phyloP scores from a whole-genome alignment of 2,113 vertebrate species.

The Ameiurus melas region DNA sequence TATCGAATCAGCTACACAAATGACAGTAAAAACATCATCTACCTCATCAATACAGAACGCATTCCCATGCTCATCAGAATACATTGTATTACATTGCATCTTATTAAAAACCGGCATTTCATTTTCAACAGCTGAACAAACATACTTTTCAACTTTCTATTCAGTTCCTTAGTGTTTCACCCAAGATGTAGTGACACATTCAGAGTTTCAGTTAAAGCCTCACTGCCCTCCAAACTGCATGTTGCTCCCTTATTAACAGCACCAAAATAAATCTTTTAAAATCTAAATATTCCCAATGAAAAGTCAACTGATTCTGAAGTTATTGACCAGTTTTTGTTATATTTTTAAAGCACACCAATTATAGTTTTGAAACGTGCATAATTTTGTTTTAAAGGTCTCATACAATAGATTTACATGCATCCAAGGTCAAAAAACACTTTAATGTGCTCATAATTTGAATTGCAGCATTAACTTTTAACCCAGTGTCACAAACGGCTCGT shows the following conservation, averaged over 20 bases:
- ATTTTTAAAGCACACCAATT: too few relatives aligned
- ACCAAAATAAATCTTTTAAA: neutral
- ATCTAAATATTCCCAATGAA: too few relatives aligned
- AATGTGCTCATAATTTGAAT: too few relatives aligned
- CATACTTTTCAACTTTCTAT: neutral
- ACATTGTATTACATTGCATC: neutral
- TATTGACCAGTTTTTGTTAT: too few relatives aligned
- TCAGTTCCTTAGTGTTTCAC: too few relatives aligned
- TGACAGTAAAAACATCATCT: neutral
- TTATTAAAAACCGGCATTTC: neutral
- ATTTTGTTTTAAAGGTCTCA: too few relatives aligned
- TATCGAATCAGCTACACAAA: neutral
- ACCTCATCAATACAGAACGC: neutral
- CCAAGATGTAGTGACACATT: neutral
- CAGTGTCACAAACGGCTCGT: too few relatives aligned
- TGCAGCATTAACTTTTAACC: too few relatives aligned
- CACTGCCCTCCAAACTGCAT: neutral
- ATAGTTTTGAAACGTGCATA: too few relatives aligned
- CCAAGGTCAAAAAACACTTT: too few relatives aligned
- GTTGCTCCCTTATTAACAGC: accelerated
- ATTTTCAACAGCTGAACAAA: neutral
- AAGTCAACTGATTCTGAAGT: too few relatives aligned
- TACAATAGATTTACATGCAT: too few relatives aligned
- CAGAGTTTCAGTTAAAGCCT: neutral
- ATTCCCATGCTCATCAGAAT: neutral